Base-by-base conservation (phyloP, 2,888 invertebrate genomes). In the Craniophora ligustri region DNA sequence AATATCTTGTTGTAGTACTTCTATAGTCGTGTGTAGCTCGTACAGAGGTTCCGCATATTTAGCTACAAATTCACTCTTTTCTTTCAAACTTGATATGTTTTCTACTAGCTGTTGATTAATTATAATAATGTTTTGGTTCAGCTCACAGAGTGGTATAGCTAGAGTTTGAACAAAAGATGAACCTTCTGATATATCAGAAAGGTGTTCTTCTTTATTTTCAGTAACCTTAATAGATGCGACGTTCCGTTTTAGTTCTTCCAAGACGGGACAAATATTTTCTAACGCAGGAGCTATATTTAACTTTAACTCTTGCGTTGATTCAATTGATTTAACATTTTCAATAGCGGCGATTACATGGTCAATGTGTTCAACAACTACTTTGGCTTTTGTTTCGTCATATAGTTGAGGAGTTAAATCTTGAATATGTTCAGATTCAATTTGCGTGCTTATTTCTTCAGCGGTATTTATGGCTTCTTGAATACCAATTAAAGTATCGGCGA, bases 41-140 rank as follows among this genome's bases (percentile, higher is more conserved):
- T 89, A 84, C 45, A 94, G 78, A 14, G 94, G 91, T 53, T 90
- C 83, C 19, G 94, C 94, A 10, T 94, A 79, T 2, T 87, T 86
- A 42, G 88, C 82, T 28, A 91, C 72, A 3, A 89, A 67, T 62
- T 79, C 78, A 53, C 60, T 77, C 18, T 74, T 76, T 50, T 86
- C 82, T 76, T 86, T 87, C 4, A 87, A 67, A 49, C 74, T 81
- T 26, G 82, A 81, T 38, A 85, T 72, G 51, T 88, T 87, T 78
- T 93, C 92, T 2, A 86, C 58, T 21, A 91, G 73, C 26, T 84
- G 68, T 72, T 91, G 86, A 73, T 84, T 90, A 2, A 92, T 67
- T 15, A 87, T 67, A 19, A 79, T 76, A 11, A 93, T 78, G 56
- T 88, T 88, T 60, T 85, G 79, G 60, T 92, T 87, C 14, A 93